Percentiles rank a stretch among this genome's conserved stretches.
These are phyloP conservation scores for Hippotragus niger DNA, from an alignment of 2,113 vertebrate genomes.

Conservation along the genomic window DNA sequence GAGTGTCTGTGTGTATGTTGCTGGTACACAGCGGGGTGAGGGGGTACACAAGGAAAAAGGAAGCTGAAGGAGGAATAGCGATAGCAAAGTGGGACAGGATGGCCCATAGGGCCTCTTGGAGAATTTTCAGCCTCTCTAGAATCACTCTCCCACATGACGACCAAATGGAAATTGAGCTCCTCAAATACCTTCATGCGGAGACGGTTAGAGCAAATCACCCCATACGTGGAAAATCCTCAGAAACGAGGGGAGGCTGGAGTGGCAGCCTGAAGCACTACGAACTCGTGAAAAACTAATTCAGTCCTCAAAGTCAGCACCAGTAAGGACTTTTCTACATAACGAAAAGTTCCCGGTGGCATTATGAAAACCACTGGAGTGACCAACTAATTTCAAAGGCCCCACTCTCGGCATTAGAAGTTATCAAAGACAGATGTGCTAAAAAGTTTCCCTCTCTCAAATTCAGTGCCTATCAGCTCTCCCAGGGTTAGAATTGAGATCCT, in stretches of 20 bases:
- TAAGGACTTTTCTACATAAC: constrained; percentile 74
- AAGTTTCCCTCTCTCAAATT: constrained; percentile 26
- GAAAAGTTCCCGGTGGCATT: constrained; percentile 73
- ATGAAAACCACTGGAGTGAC: constrained; percentile 73
- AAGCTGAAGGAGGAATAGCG: constrained; percentile 54
- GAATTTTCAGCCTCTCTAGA: constrained; percentile 62
- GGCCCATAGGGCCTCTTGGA: constrained; percentile 46
- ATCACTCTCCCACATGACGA: constrained; percentile 29
- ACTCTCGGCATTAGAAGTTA: constrained; percentile 50
- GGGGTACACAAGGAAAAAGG: constrained; percentile 17
- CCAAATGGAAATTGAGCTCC: constrained; percentile 28
- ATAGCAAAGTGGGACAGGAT: constrained; percentile 38
- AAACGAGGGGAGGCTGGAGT: constrained; percentile 60
- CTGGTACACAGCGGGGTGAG: neutral
- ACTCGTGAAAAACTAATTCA: constrained; percentile 80
- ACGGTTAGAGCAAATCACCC: constrained; percentile 59
- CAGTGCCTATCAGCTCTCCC: constrained; percentile 2
- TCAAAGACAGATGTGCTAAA: constrained; percentile 72
- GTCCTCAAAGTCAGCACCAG: constrained; percentile 68
- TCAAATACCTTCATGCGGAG: constrained; percentile 65
- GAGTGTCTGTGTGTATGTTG: neutral
- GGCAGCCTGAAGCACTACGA: constrained; percentile 65
- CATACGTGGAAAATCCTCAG: constrained; percentile 31
- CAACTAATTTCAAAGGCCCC: constrained; percentile 73
- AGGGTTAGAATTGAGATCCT: constrained; percentile 1